Percentiles rank a stretch among this genome's conserved stretches.
phyloP scores from a whole-genome alignment of 92 coral and sea anemone species.

The Virgularia gustaviana region DNA sequence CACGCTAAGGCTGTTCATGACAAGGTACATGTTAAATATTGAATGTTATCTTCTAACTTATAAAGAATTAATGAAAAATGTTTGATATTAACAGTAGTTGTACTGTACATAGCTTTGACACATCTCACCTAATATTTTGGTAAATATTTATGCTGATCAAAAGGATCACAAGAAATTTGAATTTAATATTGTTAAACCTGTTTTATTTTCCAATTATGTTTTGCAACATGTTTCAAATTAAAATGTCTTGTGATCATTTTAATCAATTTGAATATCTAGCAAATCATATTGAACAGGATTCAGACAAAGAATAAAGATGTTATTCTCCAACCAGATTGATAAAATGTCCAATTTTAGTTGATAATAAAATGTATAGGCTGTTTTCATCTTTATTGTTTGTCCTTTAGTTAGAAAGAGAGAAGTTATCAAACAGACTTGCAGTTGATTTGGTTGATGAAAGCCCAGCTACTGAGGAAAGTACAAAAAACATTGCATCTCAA shows the following conservation, averaged over 20 bases:
- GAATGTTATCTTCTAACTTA: neutral
- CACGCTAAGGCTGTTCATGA: slow-evolving; percentile 90
- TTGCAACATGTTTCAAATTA: no score
- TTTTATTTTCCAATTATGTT: no score
- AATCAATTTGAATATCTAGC: no score
- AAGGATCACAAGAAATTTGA: no score
- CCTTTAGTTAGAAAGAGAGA: slow-evolving; percentile 73
- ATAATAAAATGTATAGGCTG: neutral
- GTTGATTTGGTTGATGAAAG: slow-evolving; percentile 14
- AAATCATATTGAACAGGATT: no score
- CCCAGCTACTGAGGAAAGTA: slow-evolving; percentile 10
- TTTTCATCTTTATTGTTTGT: neutral
- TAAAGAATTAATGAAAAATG: neutral
- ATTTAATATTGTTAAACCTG: no score
- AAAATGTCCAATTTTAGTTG: neutral
- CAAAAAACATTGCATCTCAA: neutral
- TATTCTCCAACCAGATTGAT: neutral
- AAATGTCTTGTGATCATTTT: no score
- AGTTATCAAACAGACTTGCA: slow-evolving; percentile 70
- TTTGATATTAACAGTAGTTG: neutral
- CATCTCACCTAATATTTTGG: neutral
- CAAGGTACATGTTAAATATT: slow-evolving; percentile 52
- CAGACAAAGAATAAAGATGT: no score
- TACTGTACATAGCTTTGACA: neutral
- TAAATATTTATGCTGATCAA: no score